Evolutionary conservation across 2,113 vertebrate species (phyloP).

Genomic region (Bubo blakistoni): DNA sequence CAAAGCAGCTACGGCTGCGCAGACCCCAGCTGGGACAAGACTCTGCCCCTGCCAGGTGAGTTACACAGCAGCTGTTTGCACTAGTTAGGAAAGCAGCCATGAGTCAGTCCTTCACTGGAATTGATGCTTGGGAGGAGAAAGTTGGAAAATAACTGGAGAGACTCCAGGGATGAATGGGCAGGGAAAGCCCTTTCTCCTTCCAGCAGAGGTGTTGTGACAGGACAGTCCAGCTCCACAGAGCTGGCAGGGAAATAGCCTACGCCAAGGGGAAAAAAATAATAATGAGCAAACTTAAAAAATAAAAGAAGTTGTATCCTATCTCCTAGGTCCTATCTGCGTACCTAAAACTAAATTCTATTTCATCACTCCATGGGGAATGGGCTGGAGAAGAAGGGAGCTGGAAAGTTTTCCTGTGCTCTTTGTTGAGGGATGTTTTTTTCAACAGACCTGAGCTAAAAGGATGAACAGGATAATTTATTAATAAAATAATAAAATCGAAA

Average conservation of each 20-base stretch:
- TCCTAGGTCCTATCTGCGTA: background rate
- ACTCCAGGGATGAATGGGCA: background rate
- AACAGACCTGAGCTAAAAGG: background rate
- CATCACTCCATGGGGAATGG: background rate
- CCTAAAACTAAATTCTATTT: background rate
- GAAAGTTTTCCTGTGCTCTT: background rate
- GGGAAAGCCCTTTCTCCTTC: slow-evolving; percentile 14
- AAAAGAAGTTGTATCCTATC: background rate
- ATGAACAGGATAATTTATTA: background rate
- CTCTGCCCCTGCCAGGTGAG: background rate
- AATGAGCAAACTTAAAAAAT: background rate
- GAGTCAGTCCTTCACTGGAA: background rate
- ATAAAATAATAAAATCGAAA: background rate
- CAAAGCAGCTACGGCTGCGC: background rate
- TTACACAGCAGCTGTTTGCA: background rate
- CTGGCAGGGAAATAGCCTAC: background rate
- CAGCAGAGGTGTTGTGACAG: background rate
- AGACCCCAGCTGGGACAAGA: background rate
- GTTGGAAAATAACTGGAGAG: slow-evolving; percentile 12
- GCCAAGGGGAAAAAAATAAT: background rate
- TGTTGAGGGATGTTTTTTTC: background rate
- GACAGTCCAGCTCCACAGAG: background rate
- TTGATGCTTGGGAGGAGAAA: background rate
- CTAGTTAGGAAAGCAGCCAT: background rate
- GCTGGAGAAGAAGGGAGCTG: background rate